Percentiles rank a stretch among this genome's conserved stretches.
phyloP scores from a whole-genome alignment of 2,113 vertebrate genomes.

The Lucifuga dentata region DNA sequence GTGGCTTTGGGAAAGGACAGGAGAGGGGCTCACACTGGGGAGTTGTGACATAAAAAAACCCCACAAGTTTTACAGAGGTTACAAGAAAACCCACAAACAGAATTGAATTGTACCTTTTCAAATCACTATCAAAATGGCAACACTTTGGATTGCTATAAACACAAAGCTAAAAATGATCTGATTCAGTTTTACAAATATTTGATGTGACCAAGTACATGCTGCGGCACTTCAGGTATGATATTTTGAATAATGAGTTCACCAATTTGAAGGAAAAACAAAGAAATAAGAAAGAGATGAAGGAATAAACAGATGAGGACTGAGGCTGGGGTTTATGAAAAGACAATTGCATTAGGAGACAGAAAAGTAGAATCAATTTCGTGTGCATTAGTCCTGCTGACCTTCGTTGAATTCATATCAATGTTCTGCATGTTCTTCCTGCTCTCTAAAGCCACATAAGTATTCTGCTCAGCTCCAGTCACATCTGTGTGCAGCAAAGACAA shows the following conservation, averaged over 20 bases:
- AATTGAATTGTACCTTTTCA: not conserved
- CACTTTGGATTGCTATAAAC: no score
- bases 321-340: constrained; percentile 68
- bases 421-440: constrained; percentile 47
- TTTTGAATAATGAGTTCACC: constrained; percentile 18
- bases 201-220: constrained; percentile 16
- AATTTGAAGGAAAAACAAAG: constrained; percentile 12
- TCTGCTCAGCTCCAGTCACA: constrained; percentile 26
- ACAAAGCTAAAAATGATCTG: constrained; percentile 3
- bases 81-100: no score
- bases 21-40: not conserved
- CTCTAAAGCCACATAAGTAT: constrained; percentile 37
- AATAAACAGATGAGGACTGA: constrained; percentile 19
- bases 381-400: constrained; percentile 54
- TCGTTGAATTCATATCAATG: constrained; percentile 64
- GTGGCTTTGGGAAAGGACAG: constrained; percentile 40
- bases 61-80: no score
- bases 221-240: constrained; percentile 13
- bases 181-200: no score
- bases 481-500: constrained; percentile 18
- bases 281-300: constrained; percentile 3
- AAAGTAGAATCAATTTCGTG: constrained; percentile 60
- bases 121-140: constrained; percentile 10
- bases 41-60: not conserved
- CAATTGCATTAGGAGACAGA: constrained; percentile 66